A percentile compares a stretch with the other conserved stretches of the same genome.
Evolutionary conservation across 1,140 invertebrate genomes (phyloP).

Genomic region (Ooceraea biroi): DNA sequence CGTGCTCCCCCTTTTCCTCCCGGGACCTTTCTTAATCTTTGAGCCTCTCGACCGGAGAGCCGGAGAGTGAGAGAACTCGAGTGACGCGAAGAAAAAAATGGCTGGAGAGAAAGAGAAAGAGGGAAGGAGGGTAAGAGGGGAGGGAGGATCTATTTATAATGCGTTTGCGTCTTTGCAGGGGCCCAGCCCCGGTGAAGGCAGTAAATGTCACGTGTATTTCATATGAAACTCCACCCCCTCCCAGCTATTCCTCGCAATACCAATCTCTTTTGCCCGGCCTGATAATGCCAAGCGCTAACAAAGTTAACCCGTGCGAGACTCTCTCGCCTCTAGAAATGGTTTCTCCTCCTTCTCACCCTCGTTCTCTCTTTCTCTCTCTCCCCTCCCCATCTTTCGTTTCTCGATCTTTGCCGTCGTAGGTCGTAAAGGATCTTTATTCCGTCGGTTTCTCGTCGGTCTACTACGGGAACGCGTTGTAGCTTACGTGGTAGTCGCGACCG

Average conservation of each 20-base stretch:
- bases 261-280: slow-evolving; percentile 82
- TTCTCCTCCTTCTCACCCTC: neutral
- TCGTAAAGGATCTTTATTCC: slow-evolving; percentile 13
- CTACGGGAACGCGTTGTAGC: neutral
- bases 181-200: slow-evolving; percentile 82
- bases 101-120: neutral
- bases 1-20: slow-evolving; percentile 43
- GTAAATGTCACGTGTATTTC: slow-evolving; percentile 87
- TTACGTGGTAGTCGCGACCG: slow-evolving; percentile 13
- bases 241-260: slow-evolving; percentile 79
- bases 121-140: neutral
- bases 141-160: slow-evolving; percentile 85
- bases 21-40: slow-evolving; percentile 72
- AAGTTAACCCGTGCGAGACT: slow-evolving; percentile 78
- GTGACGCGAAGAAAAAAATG: slow-evolving; percentile 43
- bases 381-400: slow-evolving; percentile 48
- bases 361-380: neutral
- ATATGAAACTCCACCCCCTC: slow-evolving; percentile 85
- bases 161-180: slow-evolving; percentile 81
- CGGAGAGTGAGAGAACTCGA: slow-evolving; percentile 34
- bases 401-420: slow-evolving; percentile 45
- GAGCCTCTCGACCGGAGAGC: slow-evolving; percentile 41
- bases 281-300: slow-evolving; percentile 82
- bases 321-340: slow-evolving; percentile 14
- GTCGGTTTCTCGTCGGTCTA: slow-evolving; percentile 16